phyloP scores from a whole-genome alignment of 2,888 invertebrate genomes.

The Girardia tigrina region DNA sequence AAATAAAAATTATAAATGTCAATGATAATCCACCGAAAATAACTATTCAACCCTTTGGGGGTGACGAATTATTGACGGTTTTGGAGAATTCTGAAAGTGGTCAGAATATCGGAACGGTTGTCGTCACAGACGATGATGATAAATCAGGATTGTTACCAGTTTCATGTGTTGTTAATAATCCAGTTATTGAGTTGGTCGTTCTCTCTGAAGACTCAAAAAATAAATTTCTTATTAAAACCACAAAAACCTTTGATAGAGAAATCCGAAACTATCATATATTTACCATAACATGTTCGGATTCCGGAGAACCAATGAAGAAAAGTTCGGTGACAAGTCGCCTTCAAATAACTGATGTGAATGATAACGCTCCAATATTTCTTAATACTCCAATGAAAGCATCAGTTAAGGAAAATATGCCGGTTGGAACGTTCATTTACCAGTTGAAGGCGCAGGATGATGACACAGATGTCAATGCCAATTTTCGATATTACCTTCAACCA shows the following conservation, averaged over 20 bases:
- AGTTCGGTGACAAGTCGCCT: not conserved
- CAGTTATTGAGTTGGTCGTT: constrained; percentile 32
- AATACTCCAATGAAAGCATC: constrained; percentile 28
- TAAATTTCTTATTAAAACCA: constrained; percentile 32
- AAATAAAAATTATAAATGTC: constrained; percentile 31
- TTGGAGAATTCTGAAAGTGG: constrained; percentile 28
- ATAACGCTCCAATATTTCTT: constrained; percentile 35
- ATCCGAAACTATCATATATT: constrained; percentile 6
- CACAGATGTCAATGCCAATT: constrained; percentile 27
- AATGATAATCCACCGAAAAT: constrained; percentile 37
- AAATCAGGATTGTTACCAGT: constrained; percentile 31
- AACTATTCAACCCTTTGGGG: constrained; percentile 30
- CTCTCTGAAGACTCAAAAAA: constrained; percentile 33
- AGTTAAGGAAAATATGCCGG: constrained; percentile 32
- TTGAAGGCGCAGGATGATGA: constrained; percentile 34
- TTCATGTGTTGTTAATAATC: constrained; percentile 24
- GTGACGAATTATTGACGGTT: constrained; percentile 13
- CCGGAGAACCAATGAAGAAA: constrained; percentile 26
- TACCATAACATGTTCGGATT: constrained; percentile 32
- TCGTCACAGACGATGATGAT: constrained; percentile 36
- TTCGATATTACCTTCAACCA: constrained; percentile 32
- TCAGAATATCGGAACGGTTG: constrained; percentile 32
- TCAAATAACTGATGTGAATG: constrained; percentile 35
- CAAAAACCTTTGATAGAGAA: constrained; percentile 34
- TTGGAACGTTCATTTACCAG: constrained; percentile 30